Base-by-base conservation (phyloP, 2,113 vertebrate genomes). In the Phyllostomus hastatus region DNA sequence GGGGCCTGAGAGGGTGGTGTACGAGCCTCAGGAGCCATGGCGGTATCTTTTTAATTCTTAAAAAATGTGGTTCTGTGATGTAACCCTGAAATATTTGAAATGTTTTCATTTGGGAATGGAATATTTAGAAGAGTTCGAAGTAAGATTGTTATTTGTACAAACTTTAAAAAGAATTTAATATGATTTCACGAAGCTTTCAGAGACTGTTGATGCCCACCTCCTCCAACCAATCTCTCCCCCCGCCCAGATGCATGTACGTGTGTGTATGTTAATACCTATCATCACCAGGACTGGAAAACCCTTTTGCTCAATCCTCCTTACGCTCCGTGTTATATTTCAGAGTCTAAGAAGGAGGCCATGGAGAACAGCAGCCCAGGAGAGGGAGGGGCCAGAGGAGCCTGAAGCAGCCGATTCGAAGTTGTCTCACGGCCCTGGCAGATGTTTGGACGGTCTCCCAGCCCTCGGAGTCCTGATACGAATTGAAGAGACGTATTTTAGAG, bases 1-100 rank as follows among this genome's bases (percentile, higher is more conserved):
- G 0, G 2, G 0, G 9, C 35, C 19, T 22, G n/a, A 80, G 22
- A 26, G n/a, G 5, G 14, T 52, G 57, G 16, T 31, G 4, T 64
- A 8, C 3, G 9, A 59, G 26, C 6, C 31, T 10, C 26, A 10
- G 5, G 11, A 61, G 46, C 14, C 1, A 17, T 26, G 22, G 1
- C 4, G 7, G 2, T 20, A 15, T 28, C 38, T 48, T 31, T 6
- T 69, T 48, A 76, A 28, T 14, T 28, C 31, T 64, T 64, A 20
- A 72, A 17, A 72, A 73, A 31, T 31, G 0, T 76, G 72, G 20
- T 7, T 80, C 35, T 52, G 0, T 70, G 16, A 70, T 20, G 35
- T 54, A 72, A 67, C 28, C 1, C 20, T 3, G 38, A n/a, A 72
- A n/a, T 67, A 43, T 16, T 31, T 35, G 22, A 2, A 17, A 7